Conservation (phyloP, 2,888 invertebrate genomes). For the Drosophila mulleri region DNA sequence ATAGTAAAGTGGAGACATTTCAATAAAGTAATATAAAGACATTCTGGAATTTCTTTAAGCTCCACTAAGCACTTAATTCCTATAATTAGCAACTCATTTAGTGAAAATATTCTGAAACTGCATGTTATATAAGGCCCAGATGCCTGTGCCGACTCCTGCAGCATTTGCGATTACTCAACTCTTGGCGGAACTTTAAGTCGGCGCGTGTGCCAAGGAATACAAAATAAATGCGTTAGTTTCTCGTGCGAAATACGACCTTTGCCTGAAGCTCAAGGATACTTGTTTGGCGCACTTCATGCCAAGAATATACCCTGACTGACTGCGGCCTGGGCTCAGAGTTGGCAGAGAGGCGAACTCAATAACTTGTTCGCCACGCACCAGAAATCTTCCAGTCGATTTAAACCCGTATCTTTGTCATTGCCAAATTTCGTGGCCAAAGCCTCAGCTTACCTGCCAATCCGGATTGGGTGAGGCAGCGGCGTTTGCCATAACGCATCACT, state of each 20-base stretch:
- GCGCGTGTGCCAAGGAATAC: slow-evolving; percentile 22
- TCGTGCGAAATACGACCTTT: slow-evolving; percentile 64
- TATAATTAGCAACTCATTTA: neutral
- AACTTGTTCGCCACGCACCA: slow-evolving; percentile 58
- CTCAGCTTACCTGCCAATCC: slow-evolving; percentile 38
- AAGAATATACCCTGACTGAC: slow-evolving; percentile 52
- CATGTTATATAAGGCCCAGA: neutral
- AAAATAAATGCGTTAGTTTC: slow-evolving; percentile 29
- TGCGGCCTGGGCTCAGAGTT: slow-evolving; percentile 21
- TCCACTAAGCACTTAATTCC: neutral
- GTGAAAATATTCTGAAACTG: neutral
- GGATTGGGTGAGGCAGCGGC: slow-evolving; percentile 14
- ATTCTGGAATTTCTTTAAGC: neutral
- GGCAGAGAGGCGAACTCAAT: slow-evolving; percentile 48
- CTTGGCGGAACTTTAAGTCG: slow-evolving; percentile 3
- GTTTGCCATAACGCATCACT: slow-evolving; percentile 72
- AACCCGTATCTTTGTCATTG: slow-evolving; percentile 48
- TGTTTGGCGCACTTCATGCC: slow-evolving; percentile 52
- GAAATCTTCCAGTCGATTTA: slow-evolving; percentile 77
- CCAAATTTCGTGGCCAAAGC: slow-evolving; percentile 46
- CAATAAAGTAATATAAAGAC: neutral
- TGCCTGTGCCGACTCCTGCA: slow-evolving; percentile 10
- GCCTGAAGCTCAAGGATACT: slow-evolving; percentile 65
- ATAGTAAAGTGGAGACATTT: no score
- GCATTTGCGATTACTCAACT: slow-evolving; percentile 23